These are phyloP conservation scores for Drosophila paulistorum DNA, from an alignment of 1,140 invertebrate species.

Conservation along the genomic window DNA sequence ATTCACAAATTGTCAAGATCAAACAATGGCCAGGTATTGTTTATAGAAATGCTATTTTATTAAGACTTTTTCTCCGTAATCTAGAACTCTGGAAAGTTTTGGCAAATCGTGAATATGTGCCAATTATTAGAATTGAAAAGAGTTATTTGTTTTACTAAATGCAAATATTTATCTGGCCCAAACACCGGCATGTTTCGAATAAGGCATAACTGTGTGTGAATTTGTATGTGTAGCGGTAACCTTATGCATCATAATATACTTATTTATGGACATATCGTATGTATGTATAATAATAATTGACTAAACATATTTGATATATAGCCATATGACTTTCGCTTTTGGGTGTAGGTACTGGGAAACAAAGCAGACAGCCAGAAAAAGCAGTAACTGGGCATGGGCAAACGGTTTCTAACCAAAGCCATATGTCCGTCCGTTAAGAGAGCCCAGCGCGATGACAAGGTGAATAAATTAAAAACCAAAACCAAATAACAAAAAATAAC, in stretches of 20 bases:
- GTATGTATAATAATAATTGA: constrained; percentile 39
- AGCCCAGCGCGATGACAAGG: constrained; percentile 61
- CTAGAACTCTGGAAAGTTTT: neutral
- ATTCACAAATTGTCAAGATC: no score
- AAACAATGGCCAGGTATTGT: no score
- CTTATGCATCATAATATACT: constrained; percentile 46
- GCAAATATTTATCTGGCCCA: neutral
- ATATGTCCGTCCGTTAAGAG: constrained; percentile 39
- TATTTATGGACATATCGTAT: constrained; percentile 17
- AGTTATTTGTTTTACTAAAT: neutral
- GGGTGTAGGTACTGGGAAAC: constrained; percentile 33
- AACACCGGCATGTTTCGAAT: neutral
- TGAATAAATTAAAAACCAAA: constrained; percentile 70
- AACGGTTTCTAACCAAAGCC: constrained; percentile 51
- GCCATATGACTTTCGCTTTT: constrained; percentile 73
- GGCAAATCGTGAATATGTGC: neutral
- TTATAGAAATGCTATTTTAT: no score
- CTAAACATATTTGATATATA: constrained; percentile 66
- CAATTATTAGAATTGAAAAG: neutral
- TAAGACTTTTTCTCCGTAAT: neutral
- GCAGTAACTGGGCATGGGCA: constrained; percentile 19
- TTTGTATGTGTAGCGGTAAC: neutral
- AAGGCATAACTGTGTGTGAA: neutral
- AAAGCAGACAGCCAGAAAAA: constrained; percentile 43
- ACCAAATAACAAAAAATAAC: constrained; percentile 13